phyloP scores from a whole-genome alignment of 2,888 invertebrate genomes.

The Lathronympha strigana region DNA sequence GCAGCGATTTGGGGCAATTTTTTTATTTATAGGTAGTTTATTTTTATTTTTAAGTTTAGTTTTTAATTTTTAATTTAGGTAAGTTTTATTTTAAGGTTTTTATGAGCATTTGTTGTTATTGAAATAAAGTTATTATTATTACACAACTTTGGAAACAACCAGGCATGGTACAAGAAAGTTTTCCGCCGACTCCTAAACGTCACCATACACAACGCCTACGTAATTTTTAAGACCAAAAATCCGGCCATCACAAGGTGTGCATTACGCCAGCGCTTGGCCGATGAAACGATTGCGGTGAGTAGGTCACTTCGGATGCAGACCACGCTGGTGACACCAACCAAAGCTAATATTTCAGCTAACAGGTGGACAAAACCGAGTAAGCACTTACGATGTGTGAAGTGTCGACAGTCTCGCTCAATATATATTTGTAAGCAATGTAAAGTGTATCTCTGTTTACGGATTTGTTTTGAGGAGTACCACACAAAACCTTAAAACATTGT shows the following conservation, averaged over 20 bases:
- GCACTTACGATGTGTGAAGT: too few species aligned
- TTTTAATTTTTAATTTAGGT: too few species aligned
- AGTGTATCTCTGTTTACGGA: too few species aligned
- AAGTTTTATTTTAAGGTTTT: too few species aligned
- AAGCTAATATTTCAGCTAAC: background rate
- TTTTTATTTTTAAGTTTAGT: too few species aligned
- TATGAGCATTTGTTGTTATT: too few species aligned
- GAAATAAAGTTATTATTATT: slow-evolving; percentile 27
- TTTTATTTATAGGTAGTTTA: too few species aligned
- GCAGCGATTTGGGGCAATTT: too few species aligned
- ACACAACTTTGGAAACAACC: background rate
- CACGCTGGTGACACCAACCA: background rate
- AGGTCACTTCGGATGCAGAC: background rate
- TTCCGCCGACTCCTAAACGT: background rate
- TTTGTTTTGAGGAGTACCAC: too few species aligned
- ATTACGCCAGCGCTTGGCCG: background rate
- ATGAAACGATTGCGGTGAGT: background rate
- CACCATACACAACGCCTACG: background rate
- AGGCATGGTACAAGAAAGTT: slow-evolving; percentile 9
- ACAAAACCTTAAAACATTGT: too few species aligned
- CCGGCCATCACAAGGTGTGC: background rate
- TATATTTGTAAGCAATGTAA: too few species aligned
- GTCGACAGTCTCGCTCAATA: too few species aligned
- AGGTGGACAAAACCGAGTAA: background rate
- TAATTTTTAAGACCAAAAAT: slow-evolving; percentile 1